A percentile compares a stretch with the other conserved stretches of the same genome.
phyloP scores from a whole-genome alignment of 2,113 vertebrate genomes.

The Solea solea region DNA sequence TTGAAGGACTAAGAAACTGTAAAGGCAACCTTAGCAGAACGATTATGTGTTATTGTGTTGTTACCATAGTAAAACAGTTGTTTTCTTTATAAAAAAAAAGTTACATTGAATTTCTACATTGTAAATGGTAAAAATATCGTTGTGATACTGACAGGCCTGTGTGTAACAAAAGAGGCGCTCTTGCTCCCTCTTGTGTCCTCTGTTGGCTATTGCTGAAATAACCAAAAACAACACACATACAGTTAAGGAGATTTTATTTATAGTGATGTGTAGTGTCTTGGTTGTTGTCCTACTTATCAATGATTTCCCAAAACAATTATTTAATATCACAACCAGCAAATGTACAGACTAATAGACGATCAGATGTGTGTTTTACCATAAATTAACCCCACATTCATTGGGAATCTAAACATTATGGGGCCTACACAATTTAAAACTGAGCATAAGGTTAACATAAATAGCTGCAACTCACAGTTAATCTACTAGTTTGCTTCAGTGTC shows the following conservation, averaged over 20 bases:
- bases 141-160: not conserved
- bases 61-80: not conserved
- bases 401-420: not conserved
- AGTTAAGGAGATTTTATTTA: not conserved
- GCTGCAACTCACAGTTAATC: not conserved
- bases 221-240: not conserved
- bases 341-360: too few species aligned
- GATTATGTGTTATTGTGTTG: not conserved
- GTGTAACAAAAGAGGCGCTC: slow-evolving; percentile 1
- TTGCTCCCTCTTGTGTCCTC: slow-evolving; percentile 56
- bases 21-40: not conserved
- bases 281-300: not conserved
- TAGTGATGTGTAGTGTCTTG: not conserved
- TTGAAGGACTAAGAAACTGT: not conserved
- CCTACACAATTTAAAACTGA: not conserved
- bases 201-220: slow-evolving; percentile 9
- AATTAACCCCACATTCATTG: too few species aligned
- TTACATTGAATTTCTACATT: not conserved
- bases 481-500: slow-evolving; percentile 6
- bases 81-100: not conserved
- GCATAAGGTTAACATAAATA: not conserved
- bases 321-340: too few species aligned
- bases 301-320: not conserved
- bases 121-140: not conserved
- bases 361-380: too few species aligned